Percentiles rank a stretch among this genome's conserved stretches.
Conservation (phyloP, 1,140 invertebrate genomes). For the Bombus haemorrhoidalis region DNA sequence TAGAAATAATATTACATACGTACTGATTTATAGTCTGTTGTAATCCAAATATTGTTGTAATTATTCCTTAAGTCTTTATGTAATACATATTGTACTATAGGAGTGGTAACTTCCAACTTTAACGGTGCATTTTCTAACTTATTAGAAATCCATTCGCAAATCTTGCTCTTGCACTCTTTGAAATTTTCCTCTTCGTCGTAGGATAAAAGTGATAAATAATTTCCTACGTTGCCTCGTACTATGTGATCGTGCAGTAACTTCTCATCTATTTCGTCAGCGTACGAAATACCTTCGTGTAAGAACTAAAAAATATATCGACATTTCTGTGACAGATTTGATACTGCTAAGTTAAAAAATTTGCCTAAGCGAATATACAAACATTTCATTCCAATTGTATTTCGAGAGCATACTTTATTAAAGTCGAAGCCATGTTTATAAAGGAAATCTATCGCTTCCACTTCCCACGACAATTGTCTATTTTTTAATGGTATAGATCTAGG, state of each 20-base stretch:
- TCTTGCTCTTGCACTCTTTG: conserved; percentile 65
- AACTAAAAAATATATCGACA: conserved; percentile 82
- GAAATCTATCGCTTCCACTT: conserved; percentile 86
- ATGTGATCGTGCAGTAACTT: conserved; percentile 73
- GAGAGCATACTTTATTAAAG: conserved; percentile 87
- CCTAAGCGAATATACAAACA: not conserved
- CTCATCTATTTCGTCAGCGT: conserved; percentile 84
- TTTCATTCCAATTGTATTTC: not conserved
- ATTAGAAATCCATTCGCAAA: conserved; percentile 79
- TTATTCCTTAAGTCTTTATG: conserved; percentile 83
- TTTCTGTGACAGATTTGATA: not conserved
- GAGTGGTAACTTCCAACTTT: conserved; percentile 53
- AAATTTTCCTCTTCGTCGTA: conserved; percentile 81
- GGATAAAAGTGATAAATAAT: conserved; percentile 67
- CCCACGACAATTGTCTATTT: conserved; percentile 85
- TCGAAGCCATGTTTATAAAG: conserved; percentile 86
- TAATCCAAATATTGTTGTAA: conserved; percentile 82
- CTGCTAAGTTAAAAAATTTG: not conserved
- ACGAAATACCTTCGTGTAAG: conserved; percentile 86
- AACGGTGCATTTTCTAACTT: conserved; percentile 44
- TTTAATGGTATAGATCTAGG: conserved; percentile 85
- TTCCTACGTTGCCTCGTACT: conserved; percentile 59
- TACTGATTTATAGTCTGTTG: conserved; percentile 70
- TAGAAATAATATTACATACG: not conserved
- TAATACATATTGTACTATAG: conserved; percentile 78